Evolutionary conservation across 2,888 invertebrate genomes (phyloP).

Genomic region (Drosophila robusta): DNA sequence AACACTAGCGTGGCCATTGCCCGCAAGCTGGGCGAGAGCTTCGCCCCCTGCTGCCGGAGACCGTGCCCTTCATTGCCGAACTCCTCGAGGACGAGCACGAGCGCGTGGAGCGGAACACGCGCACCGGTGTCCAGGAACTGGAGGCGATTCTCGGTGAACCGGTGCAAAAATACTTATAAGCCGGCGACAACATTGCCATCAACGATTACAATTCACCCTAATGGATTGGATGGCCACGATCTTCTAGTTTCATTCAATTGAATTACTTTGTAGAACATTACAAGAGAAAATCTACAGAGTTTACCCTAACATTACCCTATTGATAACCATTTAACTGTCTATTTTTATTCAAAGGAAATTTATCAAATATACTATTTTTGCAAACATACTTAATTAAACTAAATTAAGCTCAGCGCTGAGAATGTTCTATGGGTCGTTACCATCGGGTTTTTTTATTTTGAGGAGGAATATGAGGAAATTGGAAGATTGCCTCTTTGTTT

Average conservation of each 20-base stretch:
- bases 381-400: neutral
- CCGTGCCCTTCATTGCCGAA: conserved; percentile 97
- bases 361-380: conserved; percentile 20
- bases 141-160: conserved; percentile 96
- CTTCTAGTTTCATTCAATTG: neutral
- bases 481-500: no score
- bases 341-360: conserved; percentile 1
- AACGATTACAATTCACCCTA: neutral
- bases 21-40: conserved; percentile 94
- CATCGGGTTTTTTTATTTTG: no score
- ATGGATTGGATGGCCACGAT: neutral
- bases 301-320: neutral
- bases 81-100: conserved; percentile 95
- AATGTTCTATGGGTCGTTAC: no score
- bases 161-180: conserved; percentile 93
- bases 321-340: neutral
- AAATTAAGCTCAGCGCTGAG: no score
- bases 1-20: conserved; percentile 92
- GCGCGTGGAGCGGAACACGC: conserved; percentile 92
- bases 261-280: neutral
- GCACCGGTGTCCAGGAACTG: conserved; percentile 92
- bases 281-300: neutral
- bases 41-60: conserved; percentile 94
- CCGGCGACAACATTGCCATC: neutral
- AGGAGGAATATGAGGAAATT: no score